Evolutionary conservation across 2,797 vertebrate species (phyloP).

Genomic region (Schizopygopsis pylzovi): DNA sequence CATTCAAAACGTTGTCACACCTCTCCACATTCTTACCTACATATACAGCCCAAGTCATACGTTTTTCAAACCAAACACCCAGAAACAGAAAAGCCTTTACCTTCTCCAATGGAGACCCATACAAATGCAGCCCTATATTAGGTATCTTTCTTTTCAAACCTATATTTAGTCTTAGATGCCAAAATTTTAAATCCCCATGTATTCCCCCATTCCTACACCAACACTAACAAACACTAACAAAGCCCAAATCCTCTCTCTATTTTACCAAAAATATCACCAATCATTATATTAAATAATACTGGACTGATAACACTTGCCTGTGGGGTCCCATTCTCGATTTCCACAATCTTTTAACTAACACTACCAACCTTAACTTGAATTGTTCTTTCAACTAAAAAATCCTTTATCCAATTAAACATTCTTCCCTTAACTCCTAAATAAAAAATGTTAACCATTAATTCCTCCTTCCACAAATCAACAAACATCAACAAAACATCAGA

Average conservation of each 20-base stretch:
- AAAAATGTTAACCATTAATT: background rate
- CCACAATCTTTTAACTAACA: background rate
- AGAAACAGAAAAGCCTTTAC: background rate
- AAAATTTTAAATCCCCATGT: too few relatives aligned
- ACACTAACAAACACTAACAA: background rate
- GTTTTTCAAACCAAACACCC: background rate
- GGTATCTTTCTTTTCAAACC: background rate
- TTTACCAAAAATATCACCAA: background rate
- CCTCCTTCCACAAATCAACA: background rate
- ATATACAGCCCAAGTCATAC: background rate
- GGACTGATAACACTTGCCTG: background rate
- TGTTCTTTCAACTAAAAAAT: background rate
- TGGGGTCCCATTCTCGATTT: background rate
- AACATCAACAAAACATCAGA: background rate
- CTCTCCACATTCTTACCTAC: background rate
- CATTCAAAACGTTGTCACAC: background rate
- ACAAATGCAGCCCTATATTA: background rate
- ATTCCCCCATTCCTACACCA: too few relatives aligned
- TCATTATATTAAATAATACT: background rate
- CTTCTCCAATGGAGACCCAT: background rate
- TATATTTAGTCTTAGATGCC: too few relatives aligned
- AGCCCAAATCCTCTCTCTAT: background rate
- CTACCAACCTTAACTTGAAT: background rate
- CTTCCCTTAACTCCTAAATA: background rate
- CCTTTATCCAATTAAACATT: background rate